Base-by-base conservation (phyloP, 23 tunicate species). In the Trididemnum nubilum region DNA sequence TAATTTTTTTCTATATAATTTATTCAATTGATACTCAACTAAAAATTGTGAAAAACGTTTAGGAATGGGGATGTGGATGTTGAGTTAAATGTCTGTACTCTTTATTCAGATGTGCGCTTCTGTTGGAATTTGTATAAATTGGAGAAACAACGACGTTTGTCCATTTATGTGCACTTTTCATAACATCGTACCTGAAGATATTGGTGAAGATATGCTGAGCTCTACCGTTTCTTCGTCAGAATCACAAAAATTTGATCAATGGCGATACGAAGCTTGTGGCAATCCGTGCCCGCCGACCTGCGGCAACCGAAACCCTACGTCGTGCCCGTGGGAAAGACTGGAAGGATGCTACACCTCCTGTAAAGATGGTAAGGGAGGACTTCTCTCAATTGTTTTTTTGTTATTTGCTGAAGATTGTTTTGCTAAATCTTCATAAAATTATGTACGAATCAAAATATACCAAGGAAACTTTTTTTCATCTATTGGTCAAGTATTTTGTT, bases 251-350 rank as follows among this genome's bases (percentile, higher is more conserved):
- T 60, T 73, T 58, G 89, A 93, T 30, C 81, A 85, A 64, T 93
- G 92, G 93, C 83, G 79, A 51, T 93, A 93, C 36, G 85, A 84
- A 58, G 67, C 98, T 1, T 93, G 98, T 67, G 98, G 98, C 18
- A 87, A 93, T 64, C 98, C 98, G 0, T 93, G 98, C 76, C 98
- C 98, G 35, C 79, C 83, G 29, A 87, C 98, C 69, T 93, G 98
- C 66, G 81, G 78, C 22, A 54, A 93, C 38, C 34, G 58, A 34
- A 84, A 87, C 35, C 98, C 93, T 2, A 72, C 86, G 23, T 3
- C 74, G 31, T 93, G 98, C 35, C 86, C 98, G 0, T 93, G 98
- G 98, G 15, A 65, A 59, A 60, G 74, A 72, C 64, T 93, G 49
- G 98, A 93, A 77, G 98, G 98, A 39, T 93, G 98, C 50, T 93